Conservation (phyloP, 2,888 invertebrate species). For the Venusia cambrica region DNA sequence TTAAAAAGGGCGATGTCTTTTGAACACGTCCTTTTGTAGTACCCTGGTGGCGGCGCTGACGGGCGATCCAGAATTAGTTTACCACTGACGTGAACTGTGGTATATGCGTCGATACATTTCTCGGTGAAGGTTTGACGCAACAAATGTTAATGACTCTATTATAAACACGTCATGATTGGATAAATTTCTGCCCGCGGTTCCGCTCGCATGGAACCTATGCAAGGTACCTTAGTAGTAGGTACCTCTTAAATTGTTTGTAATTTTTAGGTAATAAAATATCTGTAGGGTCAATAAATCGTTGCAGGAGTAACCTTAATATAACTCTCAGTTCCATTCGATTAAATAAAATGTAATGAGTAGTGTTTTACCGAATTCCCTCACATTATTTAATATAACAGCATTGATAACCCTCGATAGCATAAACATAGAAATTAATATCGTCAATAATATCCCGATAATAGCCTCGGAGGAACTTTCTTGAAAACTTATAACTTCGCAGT, state of each 20-base stretch:
- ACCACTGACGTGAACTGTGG: conserved; percentile 53
- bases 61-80: conserved; percentile 59
- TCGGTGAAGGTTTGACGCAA: conserved; percentile 60
- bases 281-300: no score
- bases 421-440: conserved; percentile 2
- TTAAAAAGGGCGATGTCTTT: conserved; percentile 41
- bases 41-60: conserved; percentile 53
- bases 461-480: not conserved
- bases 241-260: no score
- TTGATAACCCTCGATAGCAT: no score
- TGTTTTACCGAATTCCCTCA: no score
- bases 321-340: no score
- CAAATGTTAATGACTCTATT: conserved; percentile 57
- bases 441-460: conserved; percentile 5
- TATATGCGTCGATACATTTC: conserved; percentile 45
- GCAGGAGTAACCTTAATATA: no score
- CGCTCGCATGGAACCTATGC: no score
- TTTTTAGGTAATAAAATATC: no score
- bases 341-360: no score
- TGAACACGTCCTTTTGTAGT: conserved; percentile 42
- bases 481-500: conserved; percentile 5
- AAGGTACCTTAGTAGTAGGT: no score
- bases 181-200: no score
- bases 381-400: no score
- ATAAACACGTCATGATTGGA: conserved; percentile 40